These are phyloP conservation scores for Heliothis subflexa DNA, from an alignment of 1,140 invertebrate species.

Conservation along the genomic window DNA sequence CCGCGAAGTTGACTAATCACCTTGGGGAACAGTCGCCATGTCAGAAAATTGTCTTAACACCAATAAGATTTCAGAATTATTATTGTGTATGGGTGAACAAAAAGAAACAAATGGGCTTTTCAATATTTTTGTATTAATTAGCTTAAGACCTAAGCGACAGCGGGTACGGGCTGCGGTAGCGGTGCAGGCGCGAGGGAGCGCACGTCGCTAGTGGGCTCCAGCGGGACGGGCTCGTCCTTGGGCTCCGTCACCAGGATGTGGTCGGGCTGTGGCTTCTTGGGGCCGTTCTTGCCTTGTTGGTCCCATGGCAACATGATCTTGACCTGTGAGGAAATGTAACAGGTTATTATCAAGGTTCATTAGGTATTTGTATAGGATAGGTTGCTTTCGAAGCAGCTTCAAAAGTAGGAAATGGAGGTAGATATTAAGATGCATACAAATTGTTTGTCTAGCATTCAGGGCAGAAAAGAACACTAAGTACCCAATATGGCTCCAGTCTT, in stretches of 20 bases:
- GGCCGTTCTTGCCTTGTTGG: slow-evolving; percentile 98
- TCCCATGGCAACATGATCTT: slow-evolving; percentile 99
- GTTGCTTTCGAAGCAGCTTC: too few relatives aligned
- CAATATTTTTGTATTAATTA: slow-evolving; percentile 58
- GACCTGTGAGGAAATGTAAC: slow-evolving; percentile 86
- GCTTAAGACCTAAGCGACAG: slow-evolving; percentile 73
- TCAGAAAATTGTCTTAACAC: neutral
- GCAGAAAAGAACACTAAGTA: neutral
- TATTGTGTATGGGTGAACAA: neutral
- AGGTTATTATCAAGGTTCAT: neutral
- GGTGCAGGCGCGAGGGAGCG: slow-evolving; percentile 86
- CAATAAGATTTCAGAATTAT: too few relatives aligned
- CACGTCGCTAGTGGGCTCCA: slow-evolving; percentile 88
- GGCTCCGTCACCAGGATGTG: slow-evolving; percentile 98
- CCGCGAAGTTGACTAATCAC: too few relatives aligned
- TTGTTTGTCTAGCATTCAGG: too few relatives aligned
- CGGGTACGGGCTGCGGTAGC: slow-evolving; percentile 73
- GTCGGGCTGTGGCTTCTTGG: slow-evolving; percentile 98
- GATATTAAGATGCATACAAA: neutral
- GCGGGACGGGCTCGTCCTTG: slow-evolving; percentile 92
- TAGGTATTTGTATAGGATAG: neutral
- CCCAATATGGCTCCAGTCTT: neutral
- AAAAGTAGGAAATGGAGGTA: neutral
- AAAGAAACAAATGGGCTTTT: slow-evolving; percentile 20
- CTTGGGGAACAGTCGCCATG: too few relatives aligned